These are phyloP conservation scores for Porites australiensis DNA, from an alignment of 64 coral and sea anemone genomes.

Conservation along the genomic window DNA sequence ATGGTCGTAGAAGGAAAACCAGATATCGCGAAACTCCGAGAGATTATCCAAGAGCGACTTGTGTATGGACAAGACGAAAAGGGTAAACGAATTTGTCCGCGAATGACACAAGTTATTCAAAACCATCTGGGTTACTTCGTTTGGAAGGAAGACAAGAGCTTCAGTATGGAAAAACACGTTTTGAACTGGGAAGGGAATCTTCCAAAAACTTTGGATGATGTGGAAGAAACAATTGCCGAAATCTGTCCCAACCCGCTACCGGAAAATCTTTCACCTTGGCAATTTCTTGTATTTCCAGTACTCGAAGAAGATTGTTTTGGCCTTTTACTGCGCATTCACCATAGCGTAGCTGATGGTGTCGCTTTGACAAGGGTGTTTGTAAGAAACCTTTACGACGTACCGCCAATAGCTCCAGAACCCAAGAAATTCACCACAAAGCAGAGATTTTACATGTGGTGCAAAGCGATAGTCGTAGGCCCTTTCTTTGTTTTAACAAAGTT, in stretches of 20 bases:
- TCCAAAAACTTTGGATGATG: conserved; percentile 63
- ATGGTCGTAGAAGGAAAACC: conserved; percentile 88
- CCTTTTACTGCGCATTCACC: conserved; percentile 91
- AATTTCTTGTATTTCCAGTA: conserved; percentile 92
- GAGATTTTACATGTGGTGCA: conserved; percentile 94
- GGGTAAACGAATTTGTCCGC: conserved; percentile 82
- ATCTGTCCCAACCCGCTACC: conserved; percentile 71
- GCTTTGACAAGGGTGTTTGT: conserved; percentile 89
- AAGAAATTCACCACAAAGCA: conserved; percentile 92
- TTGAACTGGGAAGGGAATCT: conserved; percentile 67
- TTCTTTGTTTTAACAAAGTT: conserved; percentile 74
- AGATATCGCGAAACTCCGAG: conserved; percentile 73
- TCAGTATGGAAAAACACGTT: conserved; percentile 88
- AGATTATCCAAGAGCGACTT: conserved; percentile 77
- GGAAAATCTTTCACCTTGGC: conserved; percentile 79
- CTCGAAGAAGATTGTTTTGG: conserved; percentile 65
- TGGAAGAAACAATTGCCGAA: conserved; percentile 80
- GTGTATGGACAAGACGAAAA: conserved; percentile 82
- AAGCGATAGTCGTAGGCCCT: conserved; percentile 87
- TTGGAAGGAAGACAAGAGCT: conserved; percentile 91
- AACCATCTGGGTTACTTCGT: conserved; percentile 79
- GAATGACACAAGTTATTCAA: conserved; percentile 78
- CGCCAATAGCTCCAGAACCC: conserved; percentile 72
- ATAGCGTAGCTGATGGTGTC: conserved; percentile 94
- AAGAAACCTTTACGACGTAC: conserved; percentile 88